These are phyloP conservation scores for Gerosis bhagava DNA, from an alignment of 2,888 invertebrate genomes.

Conservation along the genomic window DNA sequence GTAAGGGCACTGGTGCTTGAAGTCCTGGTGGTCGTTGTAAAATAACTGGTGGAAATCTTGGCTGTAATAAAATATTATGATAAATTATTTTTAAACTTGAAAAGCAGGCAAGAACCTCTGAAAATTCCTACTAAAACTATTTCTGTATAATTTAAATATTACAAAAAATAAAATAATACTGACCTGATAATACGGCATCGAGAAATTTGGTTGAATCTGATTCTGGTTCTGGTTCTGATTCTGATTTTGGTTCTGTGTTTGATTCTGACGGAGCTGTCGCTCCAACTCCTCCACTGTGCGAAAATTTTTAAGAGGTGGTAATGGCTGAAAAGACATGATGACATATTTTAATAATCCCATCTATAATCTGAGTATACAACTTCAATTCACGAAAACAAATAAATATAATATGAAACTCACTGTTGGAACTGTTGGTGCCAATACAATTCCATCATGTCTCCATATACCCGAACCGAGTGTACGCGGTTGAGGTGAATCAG, in stretches of 20 bases:
- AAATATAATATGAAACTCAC: constrained; percentile 43
- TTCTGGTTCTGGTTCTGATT: constrained; percentile 54
- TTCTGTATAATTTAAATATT: too few species aligned
- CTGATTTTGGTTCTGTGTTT: constrained; percentile 51
- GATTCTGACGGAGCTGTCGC: constrained; percentile 83
- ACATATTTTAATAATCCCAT: too few species aligned
- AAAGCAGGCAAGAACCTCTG: too few species aligned
- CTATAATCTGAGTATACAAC: not conserved
- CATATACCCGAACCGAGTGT: constrained; percentile 62
- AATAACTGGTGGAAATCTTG: constrained; percentile 71
- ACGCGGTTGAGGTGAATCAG: constrained; percentile 60
- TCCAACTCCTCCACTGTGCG: constrained; percentile 90
- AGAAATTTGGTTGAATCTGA: constrained; percentile 46
- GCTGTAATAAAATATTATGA: too few species aligned
- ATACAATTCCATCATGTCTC: constrained; percentile 50
- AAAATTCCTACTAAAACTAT: too few species aligned
- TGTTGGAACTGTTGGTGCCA: constrained; percentile 39
- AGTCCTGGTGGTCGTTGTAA: constrained; percentile 70
- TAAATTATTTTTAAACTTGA: too few species aligned
- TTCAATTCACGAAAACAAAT: too few species aligned
- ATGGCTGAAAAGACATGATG: too few species aligned
- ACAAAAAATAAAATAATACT: constrained; percentile 9
- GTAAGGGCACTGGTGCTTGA: constrained; percentile 66
- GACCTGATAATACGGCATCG: constrained; percentile 59
- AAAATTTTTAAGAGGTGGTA: constrained; percentile 80